These are phyloP conservation scores for Coendou prehensilis DNA, from an alignment of 2,797 vertebrate species.

Conservation along the genomic window DNA sequence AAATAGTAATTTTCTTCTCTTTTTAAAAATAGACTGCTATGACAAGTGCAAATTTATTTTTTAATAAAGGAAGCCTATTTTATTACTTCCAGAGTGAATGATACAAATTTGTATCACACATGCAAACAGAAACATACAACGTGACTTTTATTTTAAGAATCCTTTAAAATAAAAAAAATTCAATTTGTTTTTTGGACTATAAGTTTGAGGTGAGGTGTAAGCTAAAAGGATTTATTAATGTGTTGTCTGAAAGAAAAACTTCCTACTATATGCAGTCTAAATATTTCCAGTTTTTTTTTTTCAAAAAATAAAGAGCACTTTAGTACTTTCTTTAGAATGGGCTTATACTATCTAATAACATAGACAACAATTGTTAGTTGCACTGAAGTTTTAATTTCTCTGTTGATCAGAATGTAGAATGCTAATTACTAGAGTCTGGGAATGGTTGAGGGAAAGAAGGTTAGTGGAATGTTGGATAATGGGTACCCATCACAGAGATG, in stretches of 20 bases:
- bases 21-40: constrained; percentile 13
- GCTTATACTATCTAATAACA: background rate
- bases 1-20: background rate
- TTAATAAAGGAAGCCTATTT: background rate
- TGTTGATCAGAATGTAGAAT: background rate
- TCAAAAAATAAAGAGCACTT: background rate
- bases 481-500: background rate
- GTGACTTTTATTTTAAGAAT: constrained; percentile 37
- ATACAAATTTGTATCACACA: background rate
- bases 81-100: background rate
- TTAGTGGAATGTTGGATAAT: too few relatives aligned
- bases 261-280: background rate
- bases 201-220: background rate
- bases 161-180: background rate
- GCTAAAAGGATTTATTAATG: background rate
- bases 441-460: background rate
- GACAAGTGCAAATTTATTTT: background rate
- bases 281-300: background rate
- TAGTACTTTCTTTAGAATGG: background rate
- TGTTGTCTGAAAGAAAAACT: background rate
- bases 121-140: constrained; percentile 10
- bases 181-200: background rate
- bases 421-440: background rate
- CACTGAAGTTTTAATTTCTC: background rate
- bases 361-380: background rate